These are phyloP conservation scores for Xiphophorus couchianus DNA, from an alignment of 2,113 vertebrate species.

Conservation along the genomic window DNA sequence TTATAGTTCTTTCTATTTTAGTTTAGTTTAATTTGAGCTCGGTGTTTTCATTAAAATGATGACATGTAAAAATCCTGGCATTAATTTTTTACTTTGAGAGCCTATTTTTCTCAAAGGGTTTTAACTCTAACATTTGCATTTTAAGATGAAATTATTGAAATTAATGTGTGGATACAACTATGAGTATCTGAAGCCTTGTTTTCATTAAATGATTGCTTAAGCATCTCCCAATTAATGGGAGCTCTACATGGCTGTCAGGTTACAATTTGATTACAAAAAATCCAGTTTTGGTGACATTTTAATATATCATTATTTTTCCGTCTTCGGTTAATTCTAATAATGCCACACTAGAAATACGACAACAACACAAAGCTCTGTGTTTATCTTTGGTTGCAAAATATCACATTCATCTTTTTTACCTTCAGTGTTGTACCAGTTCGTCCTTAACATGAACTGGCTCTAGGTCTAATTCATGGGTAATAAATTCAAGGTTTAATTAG, in stretches of 20 bases:
- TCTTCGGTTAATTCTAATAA: too few relatives aligned
- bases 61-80: conserved; percentile 1
- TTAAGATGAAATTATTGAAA: conserved; percentile 10
- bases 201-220: conserved; percentile 12
- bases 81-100: conserved; percentile 1
- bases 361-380: background rate
- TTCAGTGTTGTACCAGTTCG: background rate
- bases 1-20: background rate
- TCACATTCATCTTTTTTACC: background rate
- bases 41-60: background rate
- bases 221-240: background rate
- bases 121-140: conserved; percentile 12
- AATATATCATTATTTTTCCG: too few relatives aligned
- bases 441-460: background rate
- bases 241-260: background rate
- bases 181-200: background rate
- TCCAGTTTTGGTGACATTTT: too few relatives aligned
- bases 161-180: conserved; percentile 16
- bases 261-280: background rate
- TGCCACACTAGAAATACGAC: too few relatives aligned
- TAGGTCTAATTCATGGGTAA: background rate
- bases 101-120: background rate
- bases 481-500: background rate
- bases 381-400: background rate
- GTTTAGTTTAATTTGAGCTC: background rate